Conservation (phyloP, 2,888 invertebrate genomes). For the Baccha elongata region DNA sequence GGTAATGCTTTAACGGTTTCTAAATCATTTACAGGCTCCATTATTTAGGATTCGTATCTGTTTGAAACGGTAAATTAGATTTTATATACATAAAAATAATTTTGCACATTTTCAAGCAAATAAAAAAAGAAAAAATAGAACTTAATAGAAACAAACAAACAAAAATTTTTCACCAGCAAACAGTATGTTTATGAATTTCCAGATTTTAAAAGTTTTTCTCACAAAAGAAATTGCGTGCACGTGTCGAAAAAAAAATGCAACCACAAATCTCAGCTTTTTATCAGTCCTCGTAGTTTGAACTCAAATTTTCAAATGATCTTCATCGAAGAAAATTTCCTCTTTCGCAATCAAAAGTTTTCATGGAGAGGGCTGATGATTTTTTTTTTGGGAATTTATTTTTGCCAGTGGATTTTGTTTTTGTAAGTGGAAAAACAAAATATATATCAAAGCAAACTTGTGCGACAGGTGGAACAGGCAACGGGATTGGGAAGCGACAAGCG, state of each 20-base stretch:
- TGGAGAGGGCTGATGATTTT: conserved; percentile 60
- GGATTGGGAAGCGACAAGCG: too few relatives aligned
- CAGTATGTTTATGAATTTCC: too few relatives aligned
- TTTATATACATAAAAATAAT: background rate
- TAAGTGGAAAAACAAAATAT: conserved; percentile 26
- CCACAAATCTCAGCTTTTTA: conserved; percentile 61
- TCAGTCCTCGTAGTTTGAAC: conserved; percentile 75
- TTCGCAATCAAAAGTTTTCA: conserved; percentile 24
- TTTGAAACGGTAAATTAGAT: conserved; percentile 5
- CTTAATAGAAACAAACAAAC: conserved; percentile 30
- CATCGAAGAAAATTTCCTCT: conserved; percentile 46
- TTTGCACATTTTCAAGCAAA: background rate
- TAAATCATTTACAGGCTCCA: conserved; percentile 52
- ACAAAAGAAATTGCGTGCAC: conserved; percentile 72
- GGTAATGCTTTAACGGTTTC: conserved; percentile 74
- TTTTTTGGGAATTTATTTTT: conserved; percentile 48
- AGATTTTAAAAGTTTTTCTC: conserved; percentile 44
- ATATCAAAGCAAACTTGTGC: conserved; percentile 39
- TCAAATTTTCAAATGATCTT: conserved; percentile 75
- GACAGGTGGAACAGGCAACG: background rate
- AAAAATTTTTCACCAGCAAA: conserved; percentile 42
- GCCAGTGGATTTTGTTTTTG: conserved; percentile 12
- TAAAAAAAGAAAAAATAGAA: conserved; percentile 19
- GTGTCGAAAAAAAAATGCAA: conserved; percentile 66
- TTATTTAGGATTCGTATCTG: conserved; percentile 17